These are phyloP conservation scores for Hanleya hanleyi DNA, from an alignment of 2,888 invertebrate genomes.

Conservation along the genomic window DNA sequence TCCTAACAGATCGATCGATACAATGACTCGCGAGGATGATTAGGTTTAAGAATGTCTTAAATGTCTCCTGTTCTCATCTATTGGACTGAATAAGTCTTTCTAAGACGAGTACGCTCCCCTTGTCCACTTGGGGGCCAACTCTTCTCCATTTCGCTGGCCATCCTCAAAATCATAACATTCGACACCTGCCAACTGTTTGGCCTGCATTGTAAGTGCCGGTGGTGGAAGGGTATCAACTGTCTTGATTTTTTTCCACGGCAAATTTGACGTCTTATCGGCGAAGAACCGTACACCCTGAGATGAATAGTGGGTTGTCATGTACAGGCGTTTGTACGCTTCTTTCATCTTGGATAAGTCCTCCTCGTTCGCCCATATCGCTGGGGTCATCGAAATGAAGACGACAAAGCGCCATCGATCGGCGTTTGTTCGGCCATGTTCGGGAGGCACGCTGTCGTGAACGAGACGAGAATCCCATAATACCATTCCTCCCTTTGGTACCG, in stretches of 20 bases:
- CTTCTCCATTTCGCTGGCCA: conserved; percentile 37
- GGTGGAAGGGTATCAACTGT: conserved; percentile 43
- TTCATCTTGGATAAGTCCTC: conserved; percentile 33
- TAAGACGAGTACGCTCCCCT: too few relatives aligned
- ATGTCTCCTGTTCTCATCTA: too few relatives aligned
- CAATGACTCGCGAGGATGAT: too few relatives aligned
- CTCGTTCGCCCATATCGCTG: conserved; percentile 38
- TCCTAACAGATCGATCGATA: too few relatives aligned
- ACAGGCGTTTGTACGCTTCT: conserved; percentile 37
- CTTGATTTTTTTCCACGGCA: conserved; percentile 7
- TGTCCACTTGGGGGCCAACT: background rate
- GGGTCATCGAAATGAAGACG: conserved; percentile 33
- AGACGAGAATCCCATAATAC: conserved; percentile 52
- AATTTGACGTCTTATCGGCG: background rate
- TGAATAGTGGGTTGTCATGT: conserved; percentile 46
- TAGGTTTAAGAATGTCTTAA: too few relatives aligned
- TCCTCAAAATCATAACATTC: conserved; percentile 43
- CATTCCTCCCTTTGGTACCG: conserved; percentile 48
- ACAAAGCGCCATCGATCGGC: conserved; percentile 34
- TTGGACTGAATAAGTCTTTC: too few relatives aligned
- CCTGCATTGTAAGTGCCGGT: conserved; percentile 47
- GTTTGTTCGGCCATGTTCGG: conserved; percentile 34
- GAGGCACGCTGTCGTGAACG: conserved; percentile 46
- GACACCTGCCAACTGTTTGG: conserved; percentile 41
- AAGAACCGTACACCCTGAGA: conserved; percentile 34